phyloP scores from a whole-genome alignment of 2,888 invertebrate genomes.

The Strigamia maritima region DNA sequence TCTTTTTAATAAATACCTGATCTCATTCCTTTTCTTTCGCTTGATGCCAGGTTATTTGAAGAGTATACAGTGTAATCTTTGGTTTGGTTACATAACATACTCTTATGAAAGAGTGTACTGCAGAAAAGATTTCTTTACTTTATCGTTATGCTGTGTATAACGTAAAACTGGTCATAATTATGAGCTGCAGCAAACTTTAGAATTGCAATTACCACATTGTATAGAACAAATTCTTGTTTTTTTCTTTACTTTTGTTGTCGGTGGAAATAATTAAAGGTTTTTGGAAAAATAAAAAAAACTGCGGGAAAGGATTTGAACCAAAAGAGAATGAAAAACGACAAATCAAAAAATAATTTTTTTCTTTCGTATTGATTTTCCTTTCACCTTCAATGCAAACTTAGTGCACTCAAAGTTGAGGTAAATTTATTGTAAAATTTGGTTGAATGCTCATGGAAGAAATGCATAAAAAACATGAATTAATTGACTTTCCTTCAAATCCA shows the following conservation, averaged over 20 bases:
- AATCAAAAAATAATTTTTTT: neutral
- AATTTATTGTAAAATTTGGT: slow-evolving; percentile 34
- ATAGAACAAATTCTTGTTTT: neutral
- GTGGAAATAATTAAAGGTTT: neutral
- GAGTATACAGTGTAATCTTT: no score
- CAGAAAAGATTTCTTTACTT: no score
- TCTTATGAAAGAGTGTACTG: no score
- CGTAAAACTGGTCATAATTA: no score
- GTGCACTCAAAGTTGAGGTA: slow-evolving; percentile 11
- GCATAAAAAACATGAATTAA: slow-evolving; percentile 14
- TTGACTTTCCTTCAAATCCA: neutral
- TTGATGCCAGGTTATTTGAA: no score
- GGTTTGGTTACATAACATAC: no score
- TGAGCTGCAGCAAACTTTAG: no score
- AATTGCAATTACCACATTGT: no score
- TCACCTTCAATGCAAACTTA: slow-evolving; percentile 29
- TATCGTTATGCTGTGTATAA: no score
- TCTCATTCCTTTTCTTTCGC: no score
- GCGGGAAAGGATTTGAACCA: neutral
- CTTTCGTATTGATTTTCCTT: slow-evolving; percentile 9
- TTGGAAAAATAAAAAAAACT: neutral
- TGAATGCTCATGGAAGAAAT: slow-evolving; percentile 4
- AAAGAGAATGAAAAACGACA: neutral
- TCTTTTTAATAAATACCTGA: no score
- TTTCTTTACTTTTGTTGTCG: neutral